Evolutionary conservation across 2,888 invertebrate species (phyloP).

Genomic region (Boloria euphrosyne): DNA sequence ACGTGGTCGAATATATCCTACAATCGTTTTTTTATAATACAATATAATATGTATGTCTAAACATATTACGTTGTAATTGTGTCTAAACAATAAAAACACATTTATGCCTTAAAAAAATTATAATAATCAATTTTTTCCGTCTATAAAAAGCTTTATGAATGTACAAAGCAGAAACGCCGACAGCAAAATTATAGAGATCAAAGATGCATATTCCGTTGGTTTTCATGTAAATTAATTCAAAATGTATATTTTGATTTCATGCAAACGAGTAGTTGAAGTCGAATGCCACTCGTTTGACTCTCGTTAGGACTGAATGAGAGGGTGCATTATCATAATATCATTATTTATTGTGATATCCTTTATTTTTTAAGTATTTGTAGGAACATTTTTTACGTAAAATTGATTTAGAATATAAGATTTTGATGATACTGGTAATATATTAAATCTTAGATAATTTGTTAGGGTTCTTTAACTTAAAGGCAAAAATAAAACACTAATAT

Average conservation of each 20-base stretch:
- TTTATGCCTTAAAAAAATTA: background rate
- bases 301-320: conserved; percentile 69
- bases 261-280: conserved; percentile 72
- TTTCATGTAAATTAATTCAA: conserved; percentile 78
- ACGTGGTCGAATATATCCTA: no score
- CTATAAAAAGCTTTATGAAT: conserved; percentile 6
- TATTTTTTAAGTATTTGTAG: conserved; percentile 48
- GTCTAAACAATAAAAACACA: background rate
- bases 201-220: conserved; percentile 64
- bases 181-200: conserved; percentile 46
- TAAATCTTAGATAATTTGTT: no score
- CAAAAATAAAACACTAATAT: no score
- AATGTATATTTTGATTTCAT: conserved; percentile 77
- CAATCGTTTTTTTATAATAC: no score
- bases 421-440: background rate
- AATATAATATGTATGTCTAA: no score
- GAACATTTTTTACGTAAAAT: conserved; percentile 6
- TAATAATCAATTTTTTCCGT: background rate
- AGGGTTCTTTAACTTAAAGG: no score
- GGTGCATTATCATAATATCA: conserved; percentile 71
- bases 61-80: no score
- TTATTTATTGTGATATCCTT: conserved; percentile 65
- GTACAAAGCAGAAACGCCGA: conserved; percentile 35
- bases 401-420: conserved; percentile 21
- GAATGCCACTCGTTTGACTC: conserved; percentile 63